Percentiles rank a stretch among this genome's conserved stretches.
phyloP scores from a whole-genome alignment of 23 tunicate genomes.

The Halocynthia roretzi region DNA sequence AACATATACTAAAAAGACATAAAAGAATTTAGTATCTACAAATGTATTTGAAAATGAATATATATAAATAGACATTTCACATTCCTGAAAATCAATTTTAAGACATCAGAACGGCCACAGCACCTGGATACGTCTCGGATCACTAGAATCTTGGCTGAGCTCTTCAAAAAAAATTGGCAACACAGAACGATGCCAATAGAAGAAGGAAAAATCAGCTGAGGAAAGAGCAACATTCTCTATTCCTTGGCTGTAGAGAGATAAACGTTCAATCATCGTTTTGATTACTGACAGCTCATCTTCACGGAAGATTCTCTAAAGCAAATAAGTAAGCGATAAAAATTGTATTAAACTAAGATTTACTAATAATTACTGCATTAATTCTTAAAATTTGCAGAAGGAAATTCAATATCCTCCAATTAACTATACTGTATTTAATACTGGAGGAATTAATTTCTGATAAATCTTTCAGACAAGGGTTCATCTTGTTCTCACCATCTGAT shows the following conservation, averaged over 20 bases:
- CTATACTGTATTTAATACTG: no score
- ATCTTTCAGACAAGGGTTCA: no score
- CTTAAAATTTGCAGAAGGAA: no score
- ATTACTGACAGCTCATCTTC: conserved; percentile 56
- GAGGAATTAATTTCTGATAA: no score
- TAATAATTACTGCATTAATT: no score
- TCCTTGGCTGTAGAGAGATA: conserved; percentile 38
- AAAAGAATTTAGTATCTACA: background rate
- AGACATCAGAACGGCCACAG: no score
- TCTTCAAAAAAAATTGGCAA: conserved; percentile 63
- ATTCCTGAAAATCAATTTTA: no score
- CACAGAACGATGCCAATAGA: conserved; percentile 83
- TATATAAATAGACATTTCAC: no score
- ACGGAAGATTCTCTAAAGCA: conserved; percentile 47
- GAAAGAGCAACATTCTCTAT: conserved; percentile 11
- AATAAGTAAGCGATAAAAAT: background rate
- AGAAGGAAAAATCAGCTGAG: conserved; percentile 63
- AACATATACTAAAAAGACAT: conserved; percentile 52
- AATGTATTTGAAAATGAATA: no score
- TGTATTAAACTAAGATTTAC: no score
- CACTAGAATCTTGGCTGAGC: conserved; percentile 52
- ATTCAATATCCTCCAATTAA: no score
- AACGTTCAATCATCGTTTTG: conserved; percentile 29
- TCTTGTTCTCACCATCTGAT: conserved; percentile 45
- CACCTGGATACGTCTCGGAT: conserved; percentile 61